Conservation (phyloP, 2,113 vertebrate genomes). For the Notiomystis cincta region DNA sequence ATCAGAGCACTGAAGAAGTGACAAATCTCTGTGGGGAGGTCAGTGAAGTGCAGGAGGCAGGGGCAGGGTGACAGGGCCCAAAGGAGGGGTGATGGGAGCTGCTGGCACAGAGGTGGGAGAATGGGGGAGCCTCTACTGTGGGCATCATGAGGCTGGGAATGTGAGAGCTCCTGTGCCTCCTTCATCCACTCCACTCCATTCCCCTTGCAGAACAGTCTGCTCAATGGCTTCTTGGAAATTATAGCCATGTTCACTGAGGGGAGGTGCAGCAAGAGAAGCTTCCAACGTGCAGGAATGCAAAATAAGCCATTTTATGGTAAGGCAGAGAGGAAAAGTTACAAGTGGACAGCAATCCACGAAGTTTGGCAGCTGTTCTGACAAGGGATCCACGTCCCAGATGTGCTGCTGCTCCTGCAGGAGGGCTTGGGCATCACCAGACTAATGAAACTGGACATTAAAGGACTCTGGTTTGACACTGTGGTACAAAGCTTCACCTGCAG, state of each 20-base stretch:
- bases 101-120: background rate
- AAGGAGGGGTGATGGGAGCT: background rate
- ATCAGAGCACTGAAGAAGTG: background rate
- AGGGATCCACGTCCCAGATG: background rate
- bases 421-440: background rate
- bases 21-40: background rate
- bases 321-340: background rate
- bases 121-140: background rate
- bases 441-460: background rate
- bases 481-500: background rate
- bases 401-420: background rate
- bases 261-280: background rate
- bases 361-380: background rate
- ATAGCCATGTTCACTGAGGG: accelerated
- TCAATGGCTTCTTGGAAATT: background rate
- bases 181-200: accelerated
- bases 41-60: background rate
- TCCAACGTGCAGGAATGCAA: background rate
- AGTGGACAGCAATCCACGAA: background rate
- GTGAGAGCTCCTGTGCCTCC: background rate
- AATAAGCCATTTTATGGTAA: background rate
- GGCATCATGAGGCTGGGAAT: accelerated
- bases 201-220: background rate
- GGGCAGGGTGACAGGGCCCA: accelerated
- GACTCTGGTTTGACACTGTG: background rate